Evolutionary conservation across 2,113 vertebrate genomes (phyloP), one percentile per base, ranked within the genome.

Genomic region (Monopterus albus): DNA sequence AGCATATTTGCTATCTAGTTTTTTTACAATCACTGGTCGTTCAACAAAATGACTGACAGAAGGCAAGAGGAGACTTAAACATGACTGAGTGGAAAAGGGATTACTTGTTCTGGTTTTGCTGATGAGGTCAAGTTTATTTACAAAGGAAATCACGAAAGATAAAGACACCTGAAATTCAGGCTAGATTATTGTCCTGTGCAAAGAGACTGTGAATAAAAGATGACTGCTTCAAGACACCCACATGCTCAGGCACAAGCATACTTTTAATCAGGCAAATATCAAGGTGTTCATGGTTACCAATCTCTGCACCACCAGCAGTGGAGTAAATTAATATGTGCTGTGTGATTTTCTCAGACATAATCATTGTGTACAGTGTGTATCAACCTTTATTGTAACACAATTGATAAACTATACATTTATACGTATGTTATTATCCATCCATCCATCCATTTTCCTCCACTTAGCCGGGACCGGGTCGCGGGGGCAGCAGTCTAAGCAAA

Each of bases 81-180:
- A 66, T 12, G 23, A 31, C 21, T 39, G 60, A 78, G 28, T 46
- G 46, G 26, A 61, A 38, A 46, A 51, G 29, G 47, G 26, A 80
- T 84, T 78, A 68, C 39, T 77, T 49, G 40, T 38, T 56, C 21
- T 25, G 43, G 25, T 62, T 78, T 75, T 73, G 60, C 76, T 72
- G 65, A 25, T 50, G 36, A 59, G 79, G 81, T 84, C 73, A 73
- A 63, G 68, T 79, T 79, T 72, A 78, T 86, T 80, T 84, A 49
- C 72, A 70, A 35, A 59, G 38, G 46, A 74, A 70, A 79, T 80
- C 42, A 47, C 20, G 36, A 15, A 51, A 75, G 64, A 59, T 72
- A 64, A 79, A 80, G 62, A 75, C 56, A 67, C 66, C 66, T 71
- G 64, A 68, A 78, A 73, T 65, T 67, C 59, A 33, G 15, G 17